phyloP scores from a whole-genome alignment of 1,140 invertebrate species.

The Wasmannia auropunctata region DNA sequence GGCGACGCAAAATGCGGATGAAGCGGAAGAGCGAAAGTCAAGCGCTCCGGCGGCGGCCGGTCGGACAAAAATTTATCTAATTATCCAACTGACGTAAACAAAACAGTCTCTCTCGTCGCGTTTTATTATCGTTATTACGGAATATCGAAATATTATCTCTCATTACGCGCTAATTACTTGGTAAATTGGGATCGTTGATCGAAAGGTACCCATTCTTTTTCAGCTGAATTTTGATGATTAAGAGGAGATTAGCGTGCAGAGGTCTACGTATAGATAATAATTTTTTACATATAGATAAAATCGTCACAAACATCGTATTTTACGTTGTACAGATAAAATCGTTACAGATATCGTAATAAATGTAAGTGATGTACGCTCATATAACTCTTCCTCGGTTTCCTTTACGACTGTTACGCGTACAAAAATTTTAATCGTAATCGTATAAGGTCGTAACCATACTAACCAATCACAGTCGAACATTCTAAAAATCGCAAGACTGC shows the following conservation, averaged over 20 bases:
- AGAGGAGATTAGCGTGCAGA: neutral
- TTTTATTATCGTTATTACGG: neutral
- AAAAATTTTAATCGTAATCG: no score
- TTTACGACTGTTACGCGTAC: no score
- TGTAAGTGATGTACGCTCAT: neutral
- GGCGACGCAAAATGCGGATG: constrained; percentile 19
- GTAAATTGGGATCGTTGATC: neutral
- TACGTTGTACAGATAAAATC: neutral
- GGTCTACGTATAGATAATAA: no score
- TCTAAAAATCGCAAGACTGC: no score
- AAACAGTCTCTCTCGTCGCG: neutral
- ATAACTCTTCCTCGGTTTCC: neutral
- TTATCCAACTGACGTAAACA: neutral
- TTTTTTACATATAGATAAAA: neutral
- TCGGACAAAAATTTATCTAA: constrained; percentile 35
- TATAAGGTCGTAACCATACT: no score
- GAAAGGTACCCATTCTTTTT: neutral
- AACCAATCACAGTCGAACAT: no score
- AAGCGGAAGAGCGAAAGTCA: constrained; percentile 15
- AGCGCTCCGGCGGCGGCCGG: neutral
- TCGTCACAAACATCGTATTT: neutral
- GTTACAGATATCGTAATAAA: neutral
- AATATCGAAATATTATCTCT: neutral
- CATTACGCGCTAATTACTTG: neutral
- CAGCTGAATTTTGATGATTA: neutral